Base-by-base conservation (phyloP, 2,888 invertebrate species). In the Lasioglossum figueresi region DNA sequence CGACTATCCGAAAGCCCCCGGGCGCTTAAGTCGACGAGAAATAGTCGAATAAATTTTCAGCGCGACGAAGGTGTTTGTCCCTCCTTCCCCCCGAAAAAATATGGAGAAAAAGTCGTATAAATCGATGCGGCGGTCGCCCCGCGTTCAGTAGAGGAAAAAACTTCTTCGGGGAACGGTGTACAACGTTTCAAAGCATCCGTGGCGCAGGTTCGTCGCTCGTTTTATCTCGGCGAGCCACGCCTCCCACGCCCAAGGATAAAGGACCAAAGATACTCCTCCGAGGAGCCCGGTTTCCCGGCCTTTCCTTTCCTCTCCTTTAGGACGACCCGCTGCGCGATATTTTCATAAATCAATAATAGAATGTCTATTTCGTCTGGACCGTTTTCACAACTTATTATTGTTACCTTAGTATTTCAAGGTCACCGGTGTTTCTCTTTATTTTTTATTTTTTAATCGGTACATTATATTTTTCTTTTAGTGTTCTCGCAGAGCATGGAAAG, bases 141-240 rank as follows among this genome's bases (percentile, higher is more conserved):
- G 52, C 52, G 56, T n/a, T 1, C n/a, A 12, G 12, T n/a, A 10
- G 31, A 23, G 31, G 45, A 43, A 68, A 80, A 59, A 75, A 52
- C 10, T 76, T 78, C 76, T 45, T 68, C 52, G 34, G 68, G 27
- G 19, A 45, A 71, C 59, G 79, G 68, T 86, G 73, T 87, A 68
- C 68, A 68, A 87, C 87, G 87, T 87, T 87, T 59, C 37, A 34
- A 43, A 31, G 79, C 52, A 83, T 79, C 68, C 87, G 80, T 81
- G 75, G 72, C 75, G 76, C 59, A 45, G 82, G 63, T 76, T 71
- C 66, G 74, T 48, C 74, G 78, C 72, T 43, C 73, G 82, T 68
- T 87, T 87, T 87, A 87, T 87, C 79, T 87, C 76, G 63, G 43
- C 14, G 19, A 43, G 79, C 83, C 80, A 82, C 79, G 83, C 79